Conservation (phyloP, 2,888 invertebrate species). For the Achlya flavicornis region DNA sequence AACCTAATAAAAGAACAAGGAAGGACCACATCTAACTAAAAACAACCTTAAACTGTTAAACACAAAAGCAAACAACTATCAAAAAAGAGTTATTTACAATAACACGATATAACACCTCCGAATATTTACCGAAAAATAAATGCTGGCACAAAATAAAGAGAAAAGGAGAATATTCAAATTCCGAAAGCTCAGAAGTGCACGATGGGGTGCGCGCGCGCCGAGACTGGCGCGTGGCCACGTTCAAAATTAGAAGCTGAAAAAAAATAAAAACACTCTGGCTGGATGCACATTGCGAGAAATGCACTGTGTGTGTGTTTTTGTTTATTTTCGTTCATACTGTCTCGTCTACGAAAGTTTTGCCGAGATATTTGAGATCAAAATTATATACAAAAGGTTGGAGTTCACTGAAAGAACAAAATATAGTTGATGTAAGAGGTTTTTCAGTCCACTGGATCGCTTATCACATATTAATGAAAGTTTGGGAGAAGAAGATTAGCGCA, state of each 20-base stretch:
- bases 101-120: slow-evolving; percentile 19
- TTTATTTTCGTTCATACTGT: slow-evolving; percentile 61
- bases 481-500: no score
- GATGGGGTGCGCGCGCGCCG: slow-evolving; percentile 64
- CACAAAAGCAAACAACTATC: slow-evolving; percentile 1
- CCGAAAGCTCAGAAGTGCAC: slow-evolving; percentile 57
- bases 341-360: slow-evolving; percentile 33
- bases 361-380: slow-evolving; percentile 11
- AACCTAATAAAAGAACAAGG: slow-evolving; percentile 13
- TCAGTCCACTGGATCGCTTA: background rate
- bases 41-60: slow-evolving; percentile 31
- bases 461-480: background rate
- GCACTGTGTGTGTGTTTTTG: slow-evolving; percentile 66
- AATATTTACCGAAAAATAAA: slow-evolving; percentile 61
- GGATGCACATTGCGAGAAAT: slow-evolving; percentile 77
- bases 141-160: slow-evolving; percentile 29
- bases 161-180: slow-evolving; percentile 41
- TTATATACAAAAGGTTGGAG: slow-evolving; percentile 1
- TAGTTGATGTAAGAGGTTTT: background rate
- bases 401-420: background rate
- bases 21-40: slow-evolving; percentile 4
- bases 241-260: slow-evolving; percentile 76
- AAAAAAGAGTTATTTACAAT: slow-evolving; percentile 21
- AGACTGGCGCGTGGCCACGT: slow-evolving; percentile 78
- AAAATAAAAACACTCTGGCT: slow-evolving; percentile 65